Evolutionary conservation across 2,797 vertebrate species (phyloP), one percentile per base, ranked within the genome.

Genomic region (Holocentrus rufus): DNA sequence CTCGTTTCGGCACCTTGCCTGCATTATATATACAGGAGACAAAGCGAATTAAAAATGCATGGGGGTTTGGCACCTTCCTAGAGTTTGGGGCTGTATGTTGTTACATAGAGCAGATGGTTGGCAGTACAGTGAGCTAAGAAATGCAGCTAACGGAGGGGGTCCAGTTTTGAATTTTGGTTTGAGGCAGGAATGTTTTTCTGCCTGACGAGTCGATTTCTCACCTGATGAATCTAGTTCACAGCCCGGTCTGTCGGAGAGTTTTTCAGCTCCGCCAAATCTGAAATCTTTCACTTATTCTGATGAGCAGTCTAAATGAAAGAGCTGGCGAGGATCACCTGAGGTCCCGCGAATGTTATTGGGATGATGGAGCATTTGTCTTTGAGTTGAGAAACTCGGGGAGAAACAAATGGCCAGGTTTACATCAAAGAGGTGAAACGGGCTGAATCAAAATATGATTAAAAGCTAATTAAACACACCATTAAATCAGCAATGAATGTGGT

Each of bases 391-490:
- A 84, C 76, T 77, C 55, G 0, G 22, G 23, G 50, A 85, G 55
- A 74, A 67, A 81, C 44, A 73, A 73, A 60, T 66, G 47, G 79
- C 50, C 54, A 50, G 66, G 76, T 83, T 80, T 80, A 42, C 50
- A 73, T 69, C 54, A 23, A 66, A 25, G 67, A 69, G 72, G 77
- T 53, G 72, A 83, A 87, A 76, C 78, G 74, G 65, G 59, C 66
- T 52, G 50, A 84, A 80, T 79, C 63, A 68, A 81, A 87, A 86
- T 77, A 84, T 87, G 82, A 91, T 88, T 84, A 86, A 89, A 82
- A 87, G 82, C 77, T 80, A 85, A 89, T 91, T 89, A 89, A 91
- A 88, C 87, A 81, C 76, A 36, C 75, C 85, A 86, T 90, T 89
- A 85, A 87, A 85, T 86, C 66, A 0, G 60, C 75, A 80, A 84